phyloP scores from a whole-genome alignment of 2,113 vertebrate species.

The Hiodon alosoides region DNA sequence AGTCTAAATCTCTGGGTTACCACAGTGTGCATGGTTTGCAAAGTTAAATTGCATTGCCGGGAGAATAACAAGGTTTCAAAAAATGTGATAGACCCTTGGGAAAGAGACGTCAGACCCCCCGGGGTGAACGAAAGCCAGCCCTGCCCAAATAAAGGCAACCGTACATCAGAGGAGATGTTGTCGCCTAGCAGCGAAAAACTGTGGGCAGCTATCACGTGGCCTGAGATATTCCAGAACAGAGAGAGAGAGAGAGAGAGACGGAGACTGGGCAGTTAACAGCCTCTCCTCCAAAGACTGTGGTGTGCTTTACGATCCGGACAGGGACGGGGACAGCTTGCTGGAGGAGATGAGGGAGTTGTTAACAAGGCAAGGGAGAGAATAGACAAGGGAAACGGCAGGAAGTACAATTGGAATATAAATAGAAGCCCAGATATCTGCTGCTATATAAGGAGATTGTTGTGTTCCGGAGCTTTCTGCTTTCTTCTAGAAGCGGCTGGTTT shows the following conservation, averaged over 20 bases:
- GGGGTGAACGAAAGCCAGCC: constrained; percentile 30
- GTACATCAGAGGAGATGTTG: constrained; percentile 2
- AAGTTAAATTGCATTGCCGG: neutral
- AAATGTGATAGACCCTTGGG: neutral
- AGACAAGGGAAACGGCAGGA: constrained; percentile 30
- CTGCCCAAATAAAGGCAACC: constrained; percentile 58
- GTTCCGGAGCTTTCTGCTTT: constrained; percentile 1
- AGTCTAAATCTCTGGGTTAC: no score
- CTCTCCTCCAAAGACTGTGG: neutral
- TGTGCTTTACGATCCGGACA: neutral
- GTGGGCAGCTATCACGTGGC: neutral
- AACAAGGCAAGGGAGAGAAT: neutral
- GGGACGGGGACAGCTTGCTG: constrained; percentile 14
- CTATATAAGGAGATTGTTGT: constrained; percentile 65
- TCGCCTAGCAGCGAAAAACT: constrained; percentile 6
- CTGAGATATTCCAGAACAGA: constrained; percentile 4
- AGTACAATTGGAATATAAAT: constrained; percentile 56
- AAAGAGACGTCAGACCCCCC: constrained; percentile 41
- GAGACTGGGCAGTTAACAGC: neutral
- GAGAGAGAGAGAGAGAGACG: no score
- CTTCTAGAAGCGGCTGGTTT: constrained; percentile 51
- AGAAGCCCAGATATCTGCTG: constrained; percentile 50
- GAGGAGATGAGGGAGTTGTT: neutral
- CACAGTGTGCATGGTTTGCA: neutral
- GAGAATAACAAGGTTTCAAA: neutral